Evolutionary conservation across 2,797 vertebrate species (phyloP).

Genomic region (Chiloscyllium punctatum): DNA sequence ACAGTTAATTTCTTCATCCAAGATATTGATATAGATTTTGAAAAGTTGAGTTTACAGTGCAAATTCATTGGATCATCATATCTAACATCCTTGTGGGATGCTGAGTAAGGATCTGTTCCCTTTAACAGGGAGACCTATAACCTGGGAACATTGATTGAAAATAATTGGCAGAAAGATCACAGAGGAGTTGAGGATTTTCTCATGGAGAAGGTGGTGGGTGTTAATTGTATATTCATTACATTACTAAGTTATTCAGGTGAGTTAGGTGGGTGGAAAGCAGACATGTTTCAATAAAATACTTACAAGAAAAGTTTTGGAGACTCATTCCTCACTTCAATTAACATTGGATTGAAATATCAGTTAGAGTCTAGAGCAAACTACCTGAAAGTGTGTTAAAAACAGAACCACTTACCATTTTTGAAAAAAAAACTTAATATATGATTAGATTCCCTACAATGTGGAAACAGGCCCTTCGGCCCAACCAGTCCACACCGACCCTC

Average conservation of each 20-base stretch:
- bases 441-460: no score
- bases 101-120: not conserved
- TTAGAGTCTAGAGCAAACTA: not conserved
- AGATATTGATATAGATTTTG: not conserved
- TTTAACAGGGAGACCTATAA: not conserved
- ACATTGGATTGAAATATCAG: no score
- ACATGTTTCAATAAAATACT: no score
- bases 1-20: not conserved
- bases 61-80: not conserved
- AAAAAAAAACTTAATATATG: not conserved
- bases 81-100: not conserved
- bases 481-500: no score
- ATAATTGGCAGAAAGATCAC: not conserved
- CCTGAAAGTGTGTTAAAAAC: not conserved
- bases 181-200: not conserved
- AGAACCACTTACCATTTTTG: not conserved
- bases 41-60: not conserved
- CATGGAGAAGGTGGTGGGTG: not conserved
- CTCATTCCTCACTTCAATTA: no score
- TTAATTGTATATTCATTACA: not conserved
- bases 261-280: no score
- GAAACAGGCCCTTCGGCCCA: no score
- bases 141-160: not conserved
- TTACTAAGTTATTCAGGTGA: not conserved
- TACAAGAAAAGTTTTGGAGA: no score